Conservation (phyloP, 2,888 invertebrate species). For the Mongoloraphidia duomilia region DNA sequence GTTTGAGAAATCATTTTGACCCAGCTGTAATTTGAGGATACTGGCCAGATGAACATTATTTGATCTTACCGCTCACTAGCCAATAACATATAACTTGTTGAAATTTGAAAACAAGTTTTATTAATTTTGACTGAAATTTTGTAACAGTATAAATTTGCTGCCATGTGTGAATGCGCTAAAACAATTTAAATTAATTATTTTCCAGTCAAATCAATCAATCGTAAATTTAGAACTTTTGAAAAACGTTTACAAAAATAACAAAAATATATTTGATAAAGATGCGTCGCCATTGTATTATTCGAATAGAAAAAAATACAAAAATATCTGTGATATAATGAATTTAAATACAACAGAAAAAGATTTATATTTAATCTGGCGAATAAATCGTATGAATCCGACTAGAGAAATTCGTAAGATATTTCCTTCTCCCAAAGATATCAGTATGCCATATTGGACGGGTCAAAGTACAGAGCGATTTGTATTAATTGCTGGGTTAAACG, state of each 20-base stretch:
- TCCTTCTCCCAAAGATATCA: conserved; percentile 39
- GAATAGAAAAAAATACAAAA: conserved; percentile 17
- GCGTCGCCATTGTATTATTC: conserved; percentile 39
- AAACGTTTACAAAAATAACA: conserved; percentile 42
- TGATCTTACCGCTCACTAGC: too few relatives aligned
- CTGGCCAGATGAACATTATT: too few relatives aligned
- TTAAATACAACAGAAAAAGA: conserved; percentile 17
- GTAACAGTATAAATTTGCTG: too few relatives aligned
- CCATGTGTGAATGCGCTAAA: too few relatives aligned
- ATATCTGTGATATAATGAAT: conserved; percentile 19
- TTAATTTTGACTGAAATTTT: too few relatives aligned
- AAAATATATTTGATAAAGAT: conserved; percentile 44
- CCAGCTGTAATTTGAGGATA: neutral
- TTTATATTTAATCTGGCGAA: conserved; percentile 43
- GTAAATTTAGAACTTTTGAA: conserved; percentile 39
- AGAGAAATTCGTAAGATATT: conserved; percentile 57
- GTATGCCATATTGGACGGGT: conserved; percentile 37
- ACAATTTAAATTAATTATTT: conserved; percentile 9
- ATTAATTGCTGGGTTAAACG: conserved; percentile 56
- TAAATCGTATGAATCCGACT: conserved; percentile 62
- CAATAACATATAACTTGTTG: too few relatives aligned
- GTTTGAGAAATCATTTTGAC: neutral
- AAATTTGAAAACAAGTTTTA: too few relatives aligned
- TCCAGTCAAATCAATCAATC: conserved; percentile 42
- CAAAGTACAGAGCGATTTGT: conserved; percentile 65